phyloP scores from a whole-genome alignment of 35 echinoderm and acorn worm genomes.

The Ophioderma brevispina region DNA sequence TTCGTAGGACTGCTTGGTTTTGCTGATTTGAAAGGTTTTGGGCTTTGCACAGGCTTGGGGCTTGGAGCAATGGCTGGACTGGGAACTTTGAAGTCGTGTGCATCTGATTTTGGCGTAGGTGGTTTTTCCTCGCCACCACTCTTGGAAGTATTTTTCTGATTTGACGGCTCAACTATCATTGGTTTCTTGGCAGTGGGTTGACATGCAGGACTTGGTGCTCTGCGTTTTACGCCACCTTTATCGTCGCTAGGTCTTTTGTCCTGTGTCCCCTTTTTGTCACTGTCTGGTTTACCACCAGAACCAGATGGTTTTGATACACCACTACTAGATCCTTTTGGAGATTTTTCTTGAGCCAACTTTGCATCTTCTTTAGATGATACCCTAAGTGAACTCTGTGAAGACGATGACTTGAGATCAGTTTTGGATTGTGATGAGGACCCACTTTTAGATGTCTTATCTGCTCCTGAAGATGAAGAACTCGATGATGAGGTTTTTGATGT shows the following conservation, averaged over 20 bases:
- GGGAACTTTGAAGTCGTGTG: constrained; percentile 83
- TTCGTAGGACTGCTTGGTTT: constrained; percentile 30
- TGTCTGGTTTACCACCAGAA: neutral
- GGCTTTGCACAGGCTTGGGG: constrained; percentile 44
- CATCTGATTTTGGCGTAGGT: constrained; percentile 19
- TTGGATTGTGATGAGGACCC: neutral
- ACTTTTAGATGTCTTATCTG: neutral
- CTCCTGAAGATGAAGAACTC: neutral
- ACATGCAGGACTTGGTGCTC: constrained; percentile 7
- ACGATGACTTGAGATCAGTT: neutral
- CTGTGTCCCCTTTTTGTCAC: neutral
- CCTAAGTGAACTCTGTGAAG: neutral
- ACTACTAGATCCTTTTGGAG: neutral
- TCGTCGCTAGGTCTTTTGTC: constrained; percentile 19
- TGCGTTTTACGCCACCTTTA: constrained; percentile 26
- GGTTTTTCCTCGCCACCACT: neutral
- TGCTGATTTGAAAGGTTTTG: constrained; percentile 7
- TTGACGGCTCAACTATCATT: neutral
- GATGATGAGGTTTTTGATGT: neutral
- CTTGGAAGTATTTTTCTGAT: neutral
- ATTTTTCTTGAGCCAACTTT: neutral
- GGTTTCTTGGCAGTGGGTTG: constrained; percentile 20
- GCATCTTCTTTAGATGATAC: neutral
- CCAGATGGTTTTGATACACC: neutral
- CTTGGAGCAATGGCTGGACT: constrained; percentile 82